phyloP scores from a whole-genome alignment of 1,140 invertebrate species.

The Lepidurus packardi region DNA sequence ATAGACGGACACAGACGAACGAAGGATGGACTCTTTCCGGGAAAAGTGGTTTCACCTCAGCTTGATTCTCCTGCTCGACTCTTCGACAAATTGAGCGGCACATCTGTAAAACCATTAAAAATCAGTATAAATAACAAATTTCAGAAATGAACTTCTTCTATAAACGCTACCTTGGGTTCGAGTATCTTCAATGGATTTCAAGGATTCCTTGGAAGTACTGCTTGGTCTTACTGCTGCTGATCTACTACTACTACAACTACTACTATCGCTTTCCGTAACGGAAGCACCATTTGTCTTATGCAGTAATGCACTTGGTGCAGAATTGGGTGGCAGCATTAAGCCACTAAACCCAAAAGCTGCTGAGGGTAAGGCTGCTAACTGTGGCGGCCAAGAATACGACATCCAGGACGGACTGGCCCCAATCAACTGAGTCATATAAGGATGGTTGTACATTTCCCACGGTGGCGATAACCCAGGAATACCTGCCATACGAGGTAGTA shows the following conservation, averaged over 20 bases:
- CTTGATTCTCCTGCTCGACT: conserved; percentile 2
- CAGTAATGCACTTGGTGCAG: neutral
- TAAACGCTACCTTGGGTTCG: neutral
- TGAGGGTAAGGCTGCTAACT: conserved; percentile 8
- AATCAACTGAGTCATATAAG: neutral
- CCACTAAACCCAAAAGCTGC: conserved; percentile 1
- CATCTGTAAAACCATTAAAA: neutral
- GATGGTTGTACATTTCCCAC: conserved; percentile 6
- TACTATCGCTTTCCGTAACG: conserved; percentile 12
- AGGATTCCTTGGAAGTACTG: conserved; percentile 12
- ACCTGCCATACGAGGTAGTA: conserved; percentile 17
- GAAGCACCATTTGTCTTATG: conserved; percentile 9
- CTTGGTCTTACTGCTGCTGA: neutral
- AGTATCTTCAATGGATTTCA: neutral
- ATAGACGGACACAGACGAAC: neutral
- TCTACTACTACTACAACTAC: neutral
- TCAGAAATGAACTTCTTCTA: neutral
- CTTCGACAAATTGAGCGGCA: conserved; percentile 10
- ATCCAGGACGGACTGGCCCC: conserved; percentile 20
- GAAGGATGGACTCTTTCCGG: neutral
- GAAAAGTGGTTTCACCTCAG: neutral
- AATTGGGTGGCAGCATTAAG: conserved; percentile 6
- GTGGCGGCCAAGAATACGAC: conserved; percentile 7
- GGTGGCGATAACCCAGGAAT: neutral
- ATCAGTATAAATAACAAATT: neutral